Evolutionary conservation across 1,140 invertebrate genomes (phyloP), one percentile per base, ranked within the genome.

Genomic region (Oscheius sp.): DNA sequence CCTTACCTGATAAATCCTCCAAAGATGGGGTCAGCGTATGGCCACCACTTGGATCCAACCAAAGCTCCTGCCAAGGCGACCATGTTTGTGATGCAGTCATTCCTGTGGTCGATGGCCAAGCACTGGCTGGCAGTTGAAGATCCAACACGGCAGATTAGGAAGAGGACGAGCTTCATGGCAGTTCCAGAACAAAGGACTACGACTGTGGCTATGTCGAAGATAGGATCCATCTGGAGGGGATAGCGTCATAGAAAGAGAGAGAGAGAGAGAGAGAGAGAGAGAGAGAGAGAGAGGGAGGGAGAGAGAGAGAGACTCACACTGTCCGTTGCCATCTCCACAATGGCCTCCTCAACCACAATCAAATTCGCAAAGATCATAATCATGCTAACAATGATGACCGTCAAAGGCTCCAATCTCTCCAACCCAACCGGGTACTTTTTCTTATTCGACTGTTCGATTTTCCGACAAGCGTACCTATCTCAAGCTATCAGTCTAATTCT

Each of bases 91-190:
- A 77, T 13, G 34, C 77, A 70, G 36, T 80, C 79, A 32, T 80
- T 80, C 13, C 79, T 49, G 49, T 80, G 79, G 73, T 80, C 79
- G 36, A 72, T 73, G 18, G 79, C 73, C 29, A 80, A 63, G 15
- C 79, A 73, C 18, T 76, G 28, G 23, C 67, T 74, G 3, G 73
- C 36, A 3, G 63, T 42, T 32, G 75, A 75, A n/a, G 72, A 62
- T 20, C 72, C 52, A 34, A 42, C 59, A 23, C 72, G 34, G 68
- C 75, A 77, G 26, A 77, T 64, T 23, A 77, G 10, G 59, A 71
- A 76, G n/a, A 77, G 75, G 18, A 77, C 38, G 0, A 66, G 34
- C 58, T 77, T 77, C n/a, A 65, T 62, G 20, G 31, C 55, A 4
- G 65, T 66, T 55, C 67, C 68, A 31, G 23, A 63, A 55, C 58